Evolutionary conservation across 2,888 invertebrate genomes (phyloP).

Genomic region (Trichogramma evanescens): DNA sequence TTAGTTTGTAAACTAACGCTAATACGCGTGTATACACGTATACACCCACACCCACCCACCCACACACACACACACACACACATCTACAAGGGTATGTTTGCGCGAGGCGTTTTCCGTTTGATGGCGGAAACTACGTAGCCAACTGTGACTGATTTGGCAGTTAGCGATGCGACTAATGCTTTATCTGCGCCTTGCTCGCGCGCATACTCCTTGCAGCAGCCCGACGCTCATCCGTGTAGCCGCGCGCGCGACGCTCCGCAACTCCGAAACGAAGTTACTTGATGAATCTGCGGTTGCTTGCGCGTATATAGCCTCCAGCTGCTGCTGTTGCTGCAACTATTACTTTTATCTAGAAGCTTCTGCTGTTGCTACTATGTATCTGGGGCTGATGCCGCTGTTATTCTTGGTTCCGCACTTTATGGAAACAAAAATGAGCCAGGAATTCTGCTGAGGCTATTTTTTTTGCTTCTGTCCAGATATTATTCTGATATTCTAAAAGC

Average conservation of each 20-base stretch:
- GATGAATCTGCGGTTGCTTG: constrained; percentile 42
- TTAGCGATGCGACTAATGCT: neutral
- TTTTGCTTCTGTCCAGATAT: too few species aligned
- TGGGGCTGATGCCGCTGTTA: too few species aligned
- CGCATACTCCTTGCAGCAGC: constrained; percentile 15
- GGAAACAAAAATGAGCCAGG: too few species aligned
- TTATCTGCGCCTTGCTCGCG: neutral
- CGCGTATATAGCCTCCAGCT: too few species aligned
- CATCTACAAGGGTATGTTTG: constrained; percentile 28
- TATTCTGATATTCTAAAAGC: too few species aligned
- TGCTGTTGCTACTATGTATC: too few species aligned
- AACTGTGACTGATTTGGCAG: constrained; percentile 42
- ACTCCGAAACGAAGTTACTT: constrained; percentile 44
- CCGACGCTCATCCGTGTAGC: constrained; percentile 34
- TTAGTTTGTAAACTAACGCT: neutral
- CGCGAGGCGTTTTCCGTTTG: constrained; percentile 41
- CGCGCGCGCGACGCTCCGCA: constrained; percentile 8
- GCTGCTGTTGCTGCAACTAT: too few species aligned
- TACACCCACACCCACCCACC: too few species aligned
- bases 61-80: neutral
- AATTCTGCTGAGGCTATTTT: too few species aligned
- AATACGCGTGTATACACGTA: neutral
- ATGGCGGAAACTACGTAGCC: constrained; percentile 40
- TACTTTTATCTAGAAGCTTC: too few species aligned
- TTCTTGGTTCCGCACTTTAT: too few species aligned